Evolutionary conservation across 2,797 vertebrate species (phyloP).

Genomic region (Tokudaia muenninki): DNA sequence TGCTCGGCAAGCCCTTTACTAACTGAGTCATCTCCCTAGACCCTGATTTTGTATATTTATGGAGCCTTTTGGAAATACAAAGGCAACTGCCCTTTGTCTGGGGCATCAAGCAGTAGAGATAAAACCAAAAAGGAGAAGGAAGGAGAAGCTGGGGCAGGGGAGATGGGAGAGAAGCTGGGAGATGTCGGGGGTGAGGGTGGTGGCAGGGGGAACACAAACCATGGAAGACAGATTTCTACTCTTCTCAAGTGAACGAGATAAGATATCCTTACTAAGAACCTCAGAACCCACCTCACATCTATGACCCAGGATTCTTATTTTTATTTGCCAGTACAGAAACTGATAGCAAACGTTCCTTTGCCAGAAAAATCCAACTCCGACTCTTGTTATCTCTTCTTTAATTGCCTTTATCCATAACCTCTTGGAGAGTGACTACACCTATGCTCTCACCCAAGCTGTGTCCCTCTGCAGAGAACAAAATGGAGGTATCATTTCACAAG

Average conservation of each 20-base stretch:
- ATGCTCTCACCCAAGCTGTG: conserved; percentile 68
- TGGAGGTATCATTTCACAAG: not conserved
- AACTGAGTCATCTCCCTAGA: not conserved
- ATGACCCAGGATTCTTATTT: not conserved
- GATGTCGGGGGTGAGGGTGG: not conserved
- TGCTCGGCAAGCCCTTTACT: not conserved
- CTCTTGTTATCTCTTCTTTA: conserved; percentile 71
- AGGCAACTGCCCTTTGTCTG: fast-evolving
- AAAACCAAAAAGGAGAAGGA: not conserved
- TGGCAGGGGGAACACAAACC: fast-evolving
- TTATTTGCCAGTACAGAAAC: conserved; percentile 7
- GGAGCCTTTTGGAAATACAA: not conserved
- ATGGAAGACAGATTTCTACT: not conserved
- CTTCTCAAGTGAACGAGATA: not conserved
- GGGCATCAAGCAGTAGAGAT: not conserved
- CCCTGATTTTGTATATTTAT: fast-evolving
- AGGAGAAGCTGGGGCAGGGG: too few species aligned
- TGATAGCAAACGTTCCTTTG: not conserved
- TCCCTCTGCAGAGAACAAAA: conserved; percentile 78
- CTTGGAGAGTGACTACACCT: fast-evolving
- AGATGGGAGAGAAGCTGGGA: not conserved
- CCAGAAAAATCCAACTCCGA: conserved; percentile 69
- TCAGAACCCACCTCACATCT: not conserved
- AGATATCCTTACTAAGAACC: not conserved
- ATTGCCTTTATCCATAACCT: not conserved